phyloP scores from a whole-genome alignment of 2,113 vertebrate genomes.

The Syrmaticus mikado region DNA sequence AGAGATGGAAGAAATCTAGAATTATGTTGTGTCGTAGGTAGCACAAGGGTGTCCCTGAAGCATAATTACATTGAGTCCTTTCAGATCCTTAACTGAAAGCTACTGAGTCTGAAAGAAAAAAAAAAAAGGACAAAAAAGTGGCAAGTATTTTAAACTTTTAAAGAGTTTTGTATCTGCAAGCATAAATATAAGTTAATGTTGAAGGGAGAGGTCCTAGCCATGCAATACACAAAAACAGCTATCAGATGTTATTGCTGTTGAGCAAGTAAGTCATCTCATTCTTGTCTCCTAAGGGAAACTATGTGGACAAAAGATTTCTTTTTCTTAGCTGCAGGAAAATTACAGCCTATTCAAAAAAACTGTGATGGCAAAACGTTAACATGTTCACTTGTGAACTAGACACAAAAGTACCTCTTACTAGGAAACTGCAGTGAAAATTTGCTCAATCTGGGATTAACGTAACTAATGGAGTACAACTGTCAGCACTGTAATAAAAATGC shows the following conservation, averaged over 20 bases:
- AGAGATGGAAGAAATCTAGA: neutral
- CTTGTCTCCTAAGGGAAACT: neutral
- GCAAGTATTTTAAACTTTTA: neutral
- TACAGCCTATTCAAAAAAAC: neutral
- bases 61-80: neutral
- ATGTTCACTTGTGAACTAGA: neutral
- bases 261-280: neutral
- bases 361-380: neutral
- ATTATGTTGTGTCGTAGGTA: neutral
- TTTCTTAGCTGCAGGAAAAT: neutral
- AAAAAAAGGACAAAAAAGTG: neutral
- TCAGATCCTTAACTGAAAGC: neutral
- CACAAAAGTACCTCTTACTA: conserved; percentile 2
- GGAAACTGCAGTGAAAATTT: neutral
- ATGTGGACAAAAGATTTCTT: neutral
- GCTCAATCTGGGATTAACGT: conserved; percentile 19
- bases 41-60: neutral
- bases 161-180: neutral
- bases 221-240: neutral
- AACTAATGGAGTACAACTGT: conserved; percentile 9
- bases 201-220: neutral
- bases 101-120: neutral
- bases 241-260: neutral
- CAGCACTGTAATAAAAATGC: neutral
- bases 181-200: neutral